A percentile compares a stretch with the other conserved stretches of the same genome.
Evolutionary conservation across 2,797 vertebrate genomes (phyloP).

Genomic region (Remorina albescens): DNA sequence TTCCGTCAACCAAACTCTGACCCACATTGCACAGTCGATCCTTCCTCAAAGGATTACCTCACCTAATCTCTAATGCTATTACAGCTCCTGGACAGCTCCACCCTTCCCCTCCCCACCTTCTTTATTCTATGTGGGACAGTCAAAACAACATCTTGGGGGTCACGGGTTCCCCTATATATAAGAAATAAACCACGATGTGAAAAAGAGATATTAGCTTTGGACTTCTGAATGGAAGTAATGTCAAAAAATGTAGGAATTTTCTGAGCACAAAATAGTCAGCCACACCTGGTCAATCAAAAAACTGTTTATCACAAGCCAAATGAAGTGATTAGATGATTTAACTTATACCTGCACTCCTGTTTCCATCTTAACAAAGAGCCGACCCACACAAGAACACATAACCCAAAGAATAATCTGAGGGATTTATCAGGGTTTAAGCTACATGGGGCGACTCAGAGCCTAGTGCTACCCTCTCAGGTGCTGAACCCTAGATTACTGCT

Average conservation of each 20-base stretch:
- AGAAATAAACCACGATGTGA: slow-evolving; percentile 36
- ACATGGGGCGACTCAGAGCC: slow-evolving; percentile 60
- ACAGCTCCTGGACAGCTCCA: slow-evolving; percentile 66
- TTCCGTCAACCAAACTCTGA: slow-evolving; percentile 61
- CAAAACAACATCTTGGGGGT: slow-evolving; percentile 77
- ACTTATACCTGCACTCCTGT: slow-evolving; percentile 47
- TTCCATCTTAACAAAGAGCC: slow-evolving; percentile 34
- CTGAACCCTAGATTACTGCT: slow-evolving; percentile 72
- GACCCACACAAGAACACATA: slow-evolving; percentile 45
- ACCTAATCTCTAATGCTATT: slow-evolving; percentile 81
- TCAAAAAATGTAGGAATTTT: slow-evolving; percentile 1
- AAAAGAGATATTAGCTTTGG: slow-evolving; percentile 7
- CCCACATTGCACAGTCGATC: slow-evolving; percentile 67
- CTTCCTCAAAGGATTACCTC: slow-evolving; percentile 78
- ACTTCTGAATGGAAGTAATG: slow-evolving; percentile 7
- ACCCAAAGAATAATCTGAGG: slow-evolving; percentile 67
- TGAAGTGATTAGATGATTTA: slow-evolving; percentile 36
- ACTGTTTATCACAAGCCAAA: slow-evolving; percentile 21
- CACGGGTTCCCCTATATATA: slow-evolving; percentile 27
- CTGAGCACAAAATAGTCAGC: background rate
- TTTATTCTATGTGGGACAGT: slow-evolving; percentile 52
- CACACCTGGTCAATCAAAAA: background rate
- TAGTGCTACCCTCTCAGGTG: slow-evolving; percentile 70
- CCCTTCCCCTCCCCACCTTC: slow-evolving; percentile 50
- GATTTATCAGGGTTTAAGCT: slow-evolving; percentile 71